Base-by-base conservation (phyloP, 2,797 vertebrate species). In the Prunella strophiata region DNA sequence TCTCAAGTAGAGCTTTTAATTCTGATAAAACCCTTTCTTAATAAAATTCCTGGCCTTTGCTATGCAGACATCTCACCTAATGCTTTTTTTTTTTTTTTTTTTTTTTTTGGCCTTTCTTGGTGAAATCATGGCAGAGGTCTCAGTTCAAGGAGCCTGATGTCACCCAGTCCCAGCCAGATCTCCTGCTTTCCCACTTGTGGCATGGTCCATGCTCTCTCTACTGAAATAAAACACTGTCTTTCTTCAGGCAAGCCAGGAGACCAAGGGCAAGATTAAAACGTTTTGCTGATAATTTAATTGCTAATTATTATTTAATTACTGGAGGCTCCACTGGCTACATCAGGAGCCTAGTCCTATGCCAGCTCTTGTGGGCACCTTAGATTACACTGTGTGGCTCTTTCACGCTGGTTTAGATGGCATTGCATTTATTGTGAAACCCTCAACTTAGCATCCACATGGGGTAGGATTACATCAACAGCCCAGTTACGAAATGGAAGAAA, bases 401-500 rank as follows among this genome's bases (percentile, higher is more conserved):
- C 95, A 88, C 4, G 34, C 85, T 93, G 87, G 47, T 91, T 89
- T 81, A 79, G 58, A 95, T 6, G 71, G 62, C 63, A 84, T 81
- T 90, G 86, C 9, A 34, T 88, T 94, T 90, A 57, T 95, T 96
- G 90, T 90, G 95, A 96, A 96, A 95, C 63, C 66, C 70, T 47
- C 71, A 82, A 30, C 1, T 70, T 59, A 51, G 47, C 74, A 55
- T 76, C 91, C 91, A 73, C 74, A 71, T 84, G 89, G 67, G 58
- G 76, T 6, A 85, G 67, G 52, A 92, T 94, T 91, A 88, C 85
- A 93, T 90, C 88, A 94, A 63, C 90, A 52, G 30, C 25, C 67
- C 48, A 43, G 80, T 95, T 96, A 81, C 2, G 12, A 94, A 96
- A 96, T 40, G 34, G 40, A 81, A 92, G 78, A 88, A 67, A 92